Conservation (phyloP, 30 jellyfish, hydroid and myxozoan species). For the Morbakka virulenta region DNA sequence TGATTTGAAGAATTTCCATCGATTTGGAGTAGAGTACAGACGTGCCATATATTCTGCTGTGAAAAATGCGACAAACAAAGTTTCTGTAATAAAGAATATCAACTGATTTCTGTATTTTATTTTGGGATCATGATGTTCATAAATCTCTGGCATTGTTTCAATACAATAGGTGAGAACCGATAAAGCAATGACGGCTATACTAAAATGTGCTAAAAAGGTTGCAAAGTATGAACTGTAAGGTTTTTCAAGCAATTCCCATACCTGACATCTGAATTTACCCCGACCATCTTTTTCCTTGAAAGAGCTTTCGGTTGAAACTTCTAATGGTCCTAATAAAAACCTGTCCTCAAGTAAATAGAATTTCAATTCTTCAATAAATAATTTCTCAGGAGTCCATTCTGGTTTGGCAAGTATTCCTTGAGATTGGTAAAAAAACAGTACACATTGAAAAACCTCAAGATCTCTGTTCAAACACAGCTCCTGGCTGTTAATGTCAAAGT, state of each 20-base stretch:
- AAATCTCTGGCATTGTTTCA: conserved; percentile 26
- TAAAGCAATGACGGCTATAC: conserved; percentile 14
- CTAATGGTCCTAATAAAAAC: background rate
- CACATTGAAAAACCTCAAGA: conserved; percentile 26
- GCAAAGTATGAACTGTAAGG: conserved; percentile 54
- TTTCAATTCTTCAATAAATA: conserved; percentile 29
- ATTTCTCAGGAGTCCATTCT: conserved; percentile 13
- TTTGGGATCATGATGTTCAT: background rate
- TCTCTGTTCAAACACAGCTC: conserved; percentile 45
- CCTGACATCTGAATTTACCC: background rate
- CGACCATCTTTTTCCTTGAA: background rate
- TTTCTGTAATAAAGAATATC: conserved; percentile 35
- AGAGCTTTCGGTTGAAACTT: background rate
- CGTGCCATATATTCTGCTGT: conserved; percentile 45
- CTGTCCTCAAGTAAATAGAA: conserved; percentile 9
- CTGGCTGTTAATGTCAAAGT: background rate
- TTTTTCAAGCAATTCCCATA: conserved; percentile 49
- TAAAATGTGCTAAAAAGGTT: conserved; percentile 21
- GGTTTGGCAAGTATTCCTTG: conserved; percentile 63
- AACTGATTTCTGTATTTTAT: background rate
- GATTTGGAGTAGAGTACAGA: conserved; percentile 28
- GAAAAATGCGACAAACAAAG: conserved; percentile 36
- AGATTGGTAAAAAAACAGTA: conserved; percentile 58
- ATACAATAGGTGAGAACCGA: conserved; percentile 46
- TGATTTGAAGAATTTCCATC: conserved; percentile 31